phyloP scores from a whole-genome alignment of 1,140 invertebrate genomes.

The Atta cephalotes region DNA sequence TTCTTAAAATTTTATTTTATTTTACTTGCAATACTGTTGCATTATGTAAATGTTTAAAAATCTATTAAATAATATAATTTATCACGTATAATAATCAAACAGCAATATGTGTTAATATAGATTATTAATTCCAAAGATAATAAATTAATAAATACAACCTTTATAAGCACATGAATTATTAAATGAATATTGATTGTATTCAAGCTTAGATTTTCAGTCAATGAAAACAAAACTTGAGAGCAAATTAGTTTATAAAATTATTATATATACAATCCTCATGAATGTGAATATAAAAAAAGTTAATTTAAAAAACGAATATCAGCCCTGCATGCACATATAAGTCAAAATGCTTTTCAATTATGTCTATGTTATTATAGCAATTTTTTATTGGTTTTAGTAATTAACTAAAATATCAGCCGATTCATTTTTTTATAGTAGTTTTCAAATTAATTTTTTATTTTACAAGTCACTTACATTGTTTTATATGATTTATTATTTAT shows the following conservation, averaged over 20 bases:
- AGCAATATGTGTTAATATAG: background rate
- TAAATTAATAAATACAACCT: background rate
- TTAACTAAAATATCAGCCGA: background rate
- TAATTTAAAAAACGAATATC: constrained; percentile 50
- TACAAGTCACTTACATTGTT: background rate
- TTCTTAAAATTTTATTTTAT: background rate
- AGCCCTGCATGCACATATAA: constrained; percentile 78
- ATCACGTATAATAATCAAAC: background rate
- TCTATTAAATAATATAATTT: background rate
- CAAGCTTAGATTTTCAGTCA: background rate
- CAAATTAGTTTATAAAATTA: background rate
- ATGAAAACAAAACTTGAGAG: background rate
- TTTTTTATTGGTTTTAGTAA: constrained; percentile 28
- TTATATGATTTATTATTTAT: no score
- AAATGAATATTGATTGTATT: background rate
- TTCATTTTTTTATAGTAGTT: background rate
- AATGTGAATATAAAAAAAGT: background rate
- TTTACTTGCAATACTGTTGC: background rate
- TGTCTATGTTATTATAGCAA: background rate
- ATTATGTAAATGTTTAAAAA: background rate
- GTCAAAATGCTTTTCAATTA: constrained; percentile 12
- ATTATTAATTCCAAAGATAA: background rate
- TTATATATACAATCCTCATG: background rate
- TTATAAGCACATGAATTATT: background rate
- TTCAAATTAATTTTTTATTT: constrained; percentile 3